phyloP scores from a whole-genome alignment of 2,113 vertebrate species.

The Mustela nigripes region DNA sequence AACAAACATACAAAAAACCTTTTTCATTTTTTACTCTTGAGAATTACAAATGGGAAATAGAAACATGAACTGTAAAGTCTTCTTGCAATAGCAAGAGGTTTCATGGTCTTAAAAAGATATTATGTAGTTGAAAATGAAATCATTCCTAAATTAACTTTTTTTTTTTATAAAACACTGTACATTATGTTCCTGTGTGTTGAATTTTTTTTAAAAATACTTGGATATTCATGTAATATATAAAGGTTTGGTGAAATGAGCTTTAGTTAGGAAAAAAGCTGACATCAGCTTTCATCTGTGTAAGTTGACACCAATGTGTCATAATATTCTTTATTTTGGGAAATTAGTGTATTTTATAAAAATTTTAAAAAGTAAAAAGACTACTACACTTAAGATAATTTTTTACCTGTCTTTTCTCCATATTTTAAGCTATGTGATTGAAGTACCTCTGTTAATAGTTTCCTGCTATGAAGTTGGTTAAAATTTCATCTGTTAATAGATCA shows the following conservation, averaged over 20 bases:
- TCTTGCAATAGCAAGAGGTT: slow-evolving; percentile 49
- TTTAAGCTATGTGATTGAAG: slow-evolving; percentile 82
- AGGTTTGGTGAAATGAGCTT: slow-evolving; percentile 81
- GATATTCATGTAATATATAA: slow-evolving; percentile 86
- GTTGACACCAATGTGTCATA: slow-evolving; percentile 84
- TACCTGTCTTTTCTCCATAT: slow-evolving; percentile 82
- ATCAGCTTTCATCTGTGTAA: slow-evolving; percentile 79
- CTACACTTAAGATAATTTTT: slow-evolving; percentile 84
- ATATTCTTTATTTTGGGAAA: slow-evolving; percentile 86
- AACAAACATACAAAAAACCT: background rate
- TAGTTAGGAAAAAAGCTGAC: slow-evolving; percentile 81
- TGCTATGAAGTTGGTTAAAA: slow-evolving; percentile 81
- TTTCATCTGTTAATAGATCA: slow-evolving; percentile 82
- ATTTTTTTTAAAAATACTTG: slow-evolving; percentile 77
- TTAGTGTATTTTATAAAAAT: slow-evolving; percentile 85
- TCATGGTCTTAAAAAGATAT: slow-evolving; percentile 73
- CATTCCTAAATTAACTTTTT: slow-evolving; percentile 80
- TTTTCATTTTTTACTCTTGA: slow-evolving; percentile 41
- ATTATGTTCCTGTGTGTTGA: slow-evolving; percentile 82
- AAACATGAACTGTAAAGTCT: slow-evolving; percentile 52
- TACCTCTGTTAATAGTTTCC: slow-evolving; percentile 81
- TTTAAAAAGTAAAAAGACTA: slow-evolving; percentile 84
- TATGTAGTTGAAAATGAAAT: slow-evolving; percentile 69
- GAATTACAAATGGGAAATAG: slow-evolving; percentile 61
- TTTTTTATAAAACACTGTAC: slow-evolving; percentile 75